Evolutionary conservation across 2,888 invertebrate species (phyloP).

Genomic region (Andrena flavipes): DNA sequence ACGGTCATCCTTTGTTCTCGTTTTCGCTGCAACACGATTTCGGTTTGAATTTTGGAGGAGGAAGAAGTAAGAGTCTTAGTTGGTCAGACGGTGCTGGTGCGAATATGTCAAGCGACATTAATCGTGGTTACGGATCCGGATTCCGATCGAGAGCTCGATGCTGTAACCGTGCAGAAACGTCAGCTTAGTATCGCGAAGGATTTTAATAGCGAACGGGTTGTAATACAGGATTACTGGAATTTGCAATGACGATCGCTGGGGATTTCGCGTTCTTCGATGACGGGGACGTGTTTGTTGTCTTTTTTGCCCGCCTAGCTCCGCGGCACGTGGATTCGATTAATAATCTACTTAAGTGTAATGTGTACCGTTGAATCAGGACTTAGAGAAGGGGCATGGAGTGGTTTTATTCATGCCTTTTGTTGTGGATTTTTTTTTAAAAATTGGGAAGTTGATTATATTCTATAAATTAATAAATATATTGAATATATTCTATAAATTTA

Average conservation of each 20-base stretch:
- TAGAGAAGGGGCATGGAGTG: background rate
- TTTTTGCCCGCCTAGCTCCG: background rate
- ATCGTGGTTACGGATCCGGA: conserved; percentile 63
- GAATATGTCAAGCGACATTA: conserved; percentile 50
- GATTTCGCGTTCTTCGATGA: background rate
- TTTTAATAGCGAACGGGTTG: conserved; percentile 44
- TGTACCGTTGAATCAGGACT: background rate
- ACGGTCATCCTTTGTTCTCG: background rate
- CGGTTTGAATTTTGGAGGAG: background rate
- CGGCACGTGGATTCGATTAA: conserved; percentile 43
- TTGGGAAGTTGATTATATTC: too few species aligned
- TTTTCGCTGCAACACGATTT: background rate
- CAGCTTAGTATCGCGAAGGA: conserved; percentile 41
- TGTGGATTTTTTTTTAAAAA: background rate
- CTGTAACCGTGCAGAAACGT: conserved; percentile 52
- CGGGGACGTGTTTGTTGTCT: background rate
- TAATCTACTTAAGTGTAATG: background rate
- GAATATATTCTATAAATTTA: too few species aligned
- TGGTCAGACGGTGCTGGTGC: background rate
- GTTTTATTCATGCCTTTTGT: background rate
- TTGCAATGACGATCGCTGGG: conserved; percentile 22
- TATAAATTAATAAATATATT: too few species aligned
- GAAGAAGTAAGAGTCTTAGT: background rate
- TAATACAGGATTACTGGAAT: conserved; percentile 52
- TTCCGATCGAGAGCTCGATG: conserved; percentile 62